Conservation (phyloP, 2,113 vertebrate genomes). For the Terrapene triunguis region DNA sequence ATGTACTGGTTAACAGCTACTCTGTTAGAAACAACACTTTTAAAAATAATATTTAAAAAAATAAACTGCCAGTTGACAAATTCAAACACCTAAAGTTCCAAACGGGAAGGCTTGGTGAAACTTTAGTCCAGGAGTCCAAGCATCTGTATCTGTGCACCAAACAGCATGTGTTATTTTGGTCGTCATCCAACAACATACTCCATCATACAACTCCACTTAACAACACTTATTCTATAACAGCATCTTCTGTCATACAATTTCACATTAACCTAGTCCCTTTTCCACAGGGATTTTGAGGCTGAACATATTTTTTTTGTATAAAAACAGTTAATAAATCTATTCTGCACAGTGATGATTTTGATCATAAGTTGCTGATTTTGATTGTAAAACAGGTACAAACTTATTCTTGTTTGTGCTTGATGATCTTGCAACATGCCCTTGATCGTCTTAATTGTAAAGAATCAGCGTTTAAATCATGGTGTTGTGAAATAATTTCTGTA, state of each 20-base stretch:
- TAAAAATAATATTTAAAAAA: neutral
- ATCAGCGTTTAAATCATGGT: neutral
- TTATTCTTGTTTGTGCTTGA: neutral
- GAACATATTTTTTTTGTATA: neutral
- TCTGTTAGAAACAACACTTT: neutral
- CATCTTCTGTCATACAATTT: neutral
- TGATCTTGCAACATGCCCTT: neutral
- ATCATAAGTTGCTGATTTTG: neutral
- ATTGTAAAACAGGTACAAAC: neutral
- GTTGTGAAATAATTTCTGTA: neutral
- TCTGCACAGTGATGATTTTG: neutral
- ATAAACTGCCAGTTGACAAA: neutral
- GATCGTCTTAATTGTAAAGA: neutral
- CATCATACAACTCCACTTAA: neutral
- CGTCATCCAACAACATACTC: neutral
- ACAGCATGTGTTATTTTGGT: neutral
- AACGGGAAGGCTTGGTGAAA: neutral
- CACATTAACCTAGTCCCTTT: neutral
- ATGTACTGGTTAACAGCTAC: neutral
- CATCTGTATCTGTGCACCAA: neutral
- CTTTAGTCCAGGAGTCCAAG: neutral
- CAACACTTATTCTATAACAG: neutral
- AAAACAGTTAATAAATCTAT: neutral
- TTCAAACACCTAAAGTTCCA: neutral
- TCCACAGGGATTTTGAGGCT: neutral